These are phyloP conservation scores for Electrona antarctica DNA, from an alignment of 2,113 vertebrate species.

Conservation along the genomic window DNA sequence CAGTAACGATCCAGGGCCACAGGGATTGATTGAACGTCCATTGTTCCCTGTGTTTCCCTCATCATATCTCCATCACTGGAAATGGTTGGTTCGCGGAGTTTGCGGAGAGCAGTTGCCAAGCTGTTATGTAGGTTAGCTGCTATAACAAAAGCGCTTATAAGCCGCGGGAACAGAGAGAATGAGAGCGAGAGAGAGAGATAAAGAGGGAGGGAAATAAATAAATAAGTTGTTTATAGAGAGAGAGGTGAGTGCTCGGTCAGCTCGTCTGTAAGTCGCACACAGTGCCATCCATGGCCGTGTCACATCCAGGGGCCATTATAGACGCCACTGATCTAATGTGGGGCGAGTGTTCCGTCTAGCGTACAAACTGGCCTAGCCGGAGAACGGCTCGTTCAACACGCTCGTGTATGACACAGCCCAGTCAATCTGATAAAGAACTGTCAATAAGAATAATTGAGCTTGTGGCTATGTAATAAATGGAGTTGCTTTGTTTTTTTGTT, in stretches of 20 bases:
- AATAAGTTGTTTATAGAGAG: constrained; percentile 60
- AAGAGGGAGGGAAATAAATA: constrained; percentile 59
- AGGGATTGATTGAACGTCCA: constrained; percentile 43
- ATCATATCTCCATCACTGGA: constrained; percentile 33
- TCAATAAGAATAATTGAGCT: constrained; percentile 28
- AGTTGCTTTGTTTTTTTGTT: no score
- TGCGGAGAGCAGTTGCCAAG: constrained; percentile 35
- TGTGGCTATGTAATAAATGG: constrained; percentile 1
- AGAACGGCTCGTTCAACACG: constrained; percentile 36
- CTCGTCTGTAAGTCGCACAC: constrained; percentile 51
- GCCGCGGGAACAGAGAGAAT: constrained; percentile 45
- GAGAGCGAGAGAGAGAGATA: no score
- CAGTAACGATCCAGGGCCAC: constrained; percentile 61
- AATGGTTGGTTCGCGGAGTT: constrained; percentile 6
- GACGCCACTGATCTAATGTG: constrained; percentile 61
- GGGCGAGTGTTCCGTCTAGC: constrained; percentile 77
- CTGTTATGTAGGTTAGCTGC: constrained; percentile 74
- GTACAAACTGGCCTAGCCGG: constrained; percentile 40
- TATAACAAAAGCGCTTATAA: constrained; percentile 58
- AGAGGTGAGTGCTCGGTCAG: constrained; percentile 82
- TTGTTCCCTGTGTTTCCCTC: constrained; percentile 54
- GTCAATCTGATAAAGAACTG: constrained; percentile 2
- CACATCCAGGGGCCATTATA: constrained; percentile 56
- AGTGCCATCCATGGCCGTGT: constrained; percentile 50
- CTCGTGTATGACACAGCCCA: not conserved